phyloP scores from a whole-genome alignment of 2,888 invertebrate genomes.

The Heliothis peltigera region DNA sequence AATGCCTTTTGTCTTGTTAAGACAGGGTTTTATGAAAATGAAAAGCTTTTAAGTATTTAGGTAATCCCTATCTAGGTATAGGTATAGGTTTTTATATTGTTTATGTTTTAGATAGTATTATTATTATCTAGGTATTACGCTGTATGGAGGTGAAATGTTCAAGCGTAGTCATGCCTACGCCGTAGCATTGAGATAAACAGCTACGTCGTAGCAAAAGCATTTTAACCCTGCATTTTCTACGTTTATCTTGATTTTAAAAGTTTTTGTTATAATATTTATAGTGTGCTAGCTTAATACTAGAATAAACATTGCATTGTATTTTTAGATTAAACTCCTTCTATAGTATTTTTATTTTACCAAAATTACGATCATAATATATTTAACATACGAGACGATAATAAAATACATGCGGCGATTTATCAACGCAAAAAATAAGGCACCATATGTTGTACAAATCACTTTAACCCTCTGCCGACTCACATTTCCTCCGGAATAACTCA shows the following conservation, averaged over 20 bases:
- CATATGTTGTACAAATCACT: constrained; percentile 46
- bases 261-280: neutral
- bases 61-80: neutral
- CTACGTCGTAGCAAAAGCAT: constrained; percentile 36
- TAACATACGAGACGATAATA: constrained; percentile 9
- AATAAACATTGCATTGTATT: neutral
- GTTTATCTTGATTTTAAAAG: neutral
- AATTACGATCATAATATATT: neutral
- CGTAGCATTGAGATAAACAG: constrained; percentile 38
- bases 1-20: constrained; percentile 18
- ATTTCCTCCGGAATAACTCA: constrained; percentile 37
- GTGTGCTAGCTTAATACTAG: neutral
- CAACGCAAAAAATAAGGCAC: constrained; percentile 17
- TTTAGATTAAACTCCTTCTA: no score
- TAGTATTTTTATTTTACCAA: neutral
- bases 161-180: constrained; percentile 18
- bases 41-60: neutral
- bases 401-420: constrained; percentile 26
- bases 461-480: constrained; percentile 32
- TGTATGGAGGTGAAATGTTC: neutral
- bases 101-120: neutral
- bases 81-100: neutral
- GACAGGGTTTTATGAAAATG: constrained; percentile 3
- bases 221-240: neutral
- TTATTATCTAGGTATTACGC: neutral